A percentile compares a stretch with the other conserved stretches of the same genome.
These are phyloP conservation scores for Lagopus muta DNA, from an alignment of 2,113 vertebrate genomes.

Conservation along the genomic window DNA sequence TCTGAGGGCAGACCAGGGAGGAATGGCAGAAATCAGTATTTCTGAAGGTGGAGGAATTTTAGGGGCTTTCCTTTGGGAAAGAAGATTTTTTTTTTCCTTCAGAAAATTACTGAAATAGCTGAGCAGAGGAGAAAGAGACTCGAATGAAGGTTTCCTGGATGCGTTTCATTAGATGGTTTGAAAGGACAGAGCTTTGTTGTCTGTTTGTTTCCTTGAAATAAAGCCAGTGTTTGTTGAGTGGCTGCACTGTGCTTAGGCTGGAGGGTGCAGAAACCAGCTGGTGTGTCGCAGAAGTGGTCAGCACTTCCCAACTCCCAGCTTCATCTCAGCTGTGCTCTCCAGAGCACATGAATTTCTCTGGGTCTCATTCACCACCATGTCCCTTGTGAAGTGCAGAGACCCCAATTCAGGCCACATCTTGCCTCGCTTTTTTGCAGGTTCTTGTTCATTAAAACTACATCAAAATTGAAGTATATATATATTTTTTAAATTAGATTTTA, in stretches of 20 bases:
- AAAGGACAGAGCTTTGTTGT: not conserved
- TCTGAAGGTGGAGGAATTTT: not conserved
- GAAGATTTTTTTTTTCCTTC: not conserved
- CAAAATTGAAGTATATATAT: not conserved
- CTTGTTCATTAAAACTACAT: not conserved
- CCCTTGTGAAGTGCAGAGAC: not conserved
- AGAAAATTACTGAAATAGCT: not conserved
- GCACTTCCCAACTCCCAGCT: not conserved
- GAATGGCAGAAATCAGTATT: not conserved
- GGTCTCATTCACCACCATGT: not conserved
- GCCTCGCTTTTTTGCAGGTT: no score
- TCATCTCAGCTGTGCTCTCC: not conserved
- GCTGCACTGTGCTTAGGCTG: not conserved
- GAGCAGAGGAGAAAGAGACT: not conserved
- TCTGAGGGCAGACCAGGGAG: not conserved
- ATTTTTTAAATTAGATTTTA: not conserved
- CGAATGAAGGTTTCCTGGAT: not conserved
- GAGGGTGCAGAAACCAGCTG: not conserved
- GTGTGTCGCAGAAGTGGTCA: not conserved
- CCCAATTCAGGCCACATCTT: not conserved
- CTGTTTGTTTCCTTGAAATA: not conserved
- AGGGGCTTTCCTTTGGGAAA: not conserved
- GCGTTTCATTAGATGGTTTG: not conserved
- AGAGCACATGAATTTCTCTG: accelerated
- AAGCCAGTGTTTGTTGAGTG: not conserved